These are phyloP conservation scores for Vireo griseus DNA, from an alignment of 2,797 vertebrate species.

Conservation along the genomic window DNA sequence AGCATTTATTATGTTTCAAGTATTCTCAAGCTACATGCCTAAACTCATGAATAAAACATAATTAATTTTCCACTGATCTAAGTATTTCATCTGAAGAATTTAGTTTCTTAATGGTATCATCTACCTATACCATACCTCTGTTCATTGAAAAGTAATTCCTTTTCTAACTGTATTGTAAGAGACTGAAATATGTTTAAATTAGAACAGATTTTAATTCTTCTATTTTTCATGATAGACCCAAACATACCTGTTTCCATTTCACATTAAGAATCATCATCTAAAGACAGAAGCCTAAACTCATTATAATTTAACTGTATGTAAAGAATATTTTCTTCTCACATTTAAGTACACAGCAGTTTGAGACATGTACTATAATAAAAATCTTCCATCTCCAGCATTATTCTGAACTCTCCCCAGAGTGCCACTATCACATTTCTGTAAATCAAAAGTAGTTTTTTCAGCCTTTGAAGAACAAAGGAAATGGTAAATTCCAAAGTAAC, in stretches of 20 bases:
- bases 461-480: not conserved
- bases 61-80: not conserved
- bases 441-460: not conserved
- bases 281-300: not conserved
- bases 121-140: not conserved
- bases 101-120: not conserved
- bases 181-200: constrained; percentile 21
- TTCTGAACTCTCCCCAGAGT: not conserved
- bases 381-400: not conserved
- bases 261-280: not conserved
- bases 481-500: not conserved
- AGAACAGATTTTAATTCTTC: constrained; percentile 42
- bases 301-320: not conserved
- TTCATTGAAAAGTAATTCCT: constrained; percentile 39
- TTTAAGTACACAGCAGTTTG: not conserved
- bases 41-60: constrained; percentile 34
- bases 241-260: not conserved
- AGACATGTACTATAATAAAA: not conserved
- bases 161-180: constrained; percentile 16
- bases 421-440: not conserved
- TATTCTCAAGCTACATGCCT: not conserved
- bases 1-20: not conserved
- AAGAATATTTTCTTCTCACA: not conserved
- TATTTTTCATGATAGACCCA: not conserved
- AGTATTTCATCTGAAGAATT: constrained; percentile 38